These are phyloP conservation scores for Aleiodes leptofemur DNA, from an alignment of 2,888 invertebrate species.

Conservation along the genomic window DNA sequence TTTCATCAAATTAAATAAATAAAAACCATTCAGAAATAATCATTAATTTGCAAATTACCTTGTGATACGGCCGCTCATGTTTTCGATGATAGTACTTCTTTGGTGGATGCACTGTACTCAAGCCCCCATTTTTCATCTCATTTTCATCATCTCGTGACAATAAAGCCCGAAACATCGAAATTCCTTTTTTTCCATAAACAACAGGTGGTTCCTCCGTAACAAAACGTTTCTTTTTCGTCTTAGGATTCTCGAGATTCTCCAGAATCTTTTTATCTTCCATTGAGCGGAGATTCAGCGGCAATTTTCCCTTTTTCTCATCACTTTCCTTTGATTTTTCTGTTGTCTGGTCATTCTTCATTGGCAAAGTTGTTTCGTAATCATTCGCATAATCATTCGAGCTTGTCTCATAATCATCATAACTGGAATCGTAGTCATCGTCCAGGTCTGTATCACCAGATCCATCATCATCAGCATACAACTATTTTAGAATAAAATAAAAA, in stretches of 20 bases:
- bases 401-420: slow-evolving; percentile 60
- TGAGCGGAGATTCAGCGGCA: neutral
- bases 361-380: slow-evolving; percentile 52
- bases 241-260: neutral
- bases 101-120: no score
- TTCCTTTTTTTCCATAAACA: slow-evolving; percentile 38
- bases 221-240: slow-evolving; percentile 48
- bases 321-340: neutral
- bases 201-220: slow-evolving; percentile 46
- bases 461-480: slow-evolving; percentile 66
- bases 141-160: neutral
- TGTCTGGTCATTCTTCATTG: slow-evolving; percentile 7
- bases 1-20: neutral
- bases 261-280: neutral
- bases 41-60: no score
- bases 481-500: slow-evolving; percentile 16
- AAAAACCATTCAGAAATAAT: neutral
- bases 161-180: slow-evolving; percentile 39
- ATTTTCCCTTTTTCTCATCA: slow-evolving; percentile 54
- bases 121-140: no score
- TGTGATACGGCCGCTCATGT: no score
- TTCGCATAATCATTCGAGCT: slow-evolving; percentile 57
- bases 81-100: no score
- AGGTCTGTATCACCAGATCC: slow-evolving; percentile 58
- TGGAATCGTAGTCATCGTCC: slow-evolving; percentile 60